Percentiles rank a stretch among this genome's conserved stretches.
Conservation (phyloP, 2,113 vertebrate species). For the Pollachius pollachius region DNA sequence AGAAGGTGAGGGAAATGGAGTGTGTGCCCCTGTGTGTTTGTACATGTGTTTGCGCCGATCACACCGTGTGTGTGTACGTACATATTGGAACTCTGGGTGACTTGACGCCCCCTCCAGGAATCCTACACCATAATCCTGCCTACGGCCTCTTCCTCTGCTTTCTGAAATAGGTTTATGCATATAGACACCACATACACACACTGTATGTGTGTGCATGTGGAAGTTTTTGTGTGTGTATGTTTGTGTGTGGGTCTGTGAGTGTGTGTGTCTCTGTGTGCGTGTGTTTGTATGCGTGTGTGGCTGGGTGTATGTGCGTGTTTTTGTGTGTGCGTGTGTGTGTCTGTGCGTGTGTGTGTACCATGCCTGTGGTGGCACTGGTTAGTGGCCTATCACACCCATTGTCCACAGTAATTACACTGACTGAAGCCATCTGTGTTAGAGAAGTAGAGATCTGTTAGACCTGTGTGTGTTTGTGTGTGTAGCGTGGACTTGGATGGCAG, state of each 20-base stretch:
- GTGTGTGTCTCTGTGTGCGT: conserved; percentile 47
- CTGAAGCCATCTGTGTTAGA: conserved; percentile 63
- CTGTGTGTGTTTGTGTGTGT: conserved; percentile 22
- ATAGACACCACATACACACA: no score
- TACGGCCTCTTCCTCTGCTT: no score
- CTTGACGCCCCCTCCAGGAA: no score
- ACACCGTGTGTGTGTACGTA: conserved; percentile 3
- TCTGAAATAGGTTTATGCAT: no score
- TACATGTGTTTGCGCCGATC: no score
- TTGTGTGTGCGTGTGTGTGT: conserved; percentile 29
- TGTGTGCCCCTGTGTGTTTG: neutral
- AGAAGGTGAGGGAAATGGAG: neutral
- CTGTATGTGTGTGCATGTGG: neutral
- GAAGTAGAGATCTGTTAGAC: conserved; percentile 38
- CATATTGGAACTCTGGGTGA: no score
- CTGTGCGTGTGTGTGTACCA: conserved; percentile 45
- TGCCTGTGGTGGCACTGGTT: conserved; percentile 62
- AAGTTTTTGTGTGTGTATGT: conserved; percentile 1
- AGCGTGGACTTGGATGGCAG: conserved; percentile 26
- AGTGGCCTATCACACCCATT: conserved; percentile 70
- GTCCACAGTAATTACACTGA: conserved; percentile 66
- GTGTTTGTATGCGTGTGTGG: conserved; percentile 2
- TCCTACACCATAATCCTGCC: no score
- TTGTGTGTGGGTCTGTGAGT: conserved; percentile 19
- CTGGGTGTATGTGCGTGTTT: conserved; percentile 9